phyloP scores from a whole-genome alignment of 2,888 invertebrate species.

The Phania funesta region DNA sequence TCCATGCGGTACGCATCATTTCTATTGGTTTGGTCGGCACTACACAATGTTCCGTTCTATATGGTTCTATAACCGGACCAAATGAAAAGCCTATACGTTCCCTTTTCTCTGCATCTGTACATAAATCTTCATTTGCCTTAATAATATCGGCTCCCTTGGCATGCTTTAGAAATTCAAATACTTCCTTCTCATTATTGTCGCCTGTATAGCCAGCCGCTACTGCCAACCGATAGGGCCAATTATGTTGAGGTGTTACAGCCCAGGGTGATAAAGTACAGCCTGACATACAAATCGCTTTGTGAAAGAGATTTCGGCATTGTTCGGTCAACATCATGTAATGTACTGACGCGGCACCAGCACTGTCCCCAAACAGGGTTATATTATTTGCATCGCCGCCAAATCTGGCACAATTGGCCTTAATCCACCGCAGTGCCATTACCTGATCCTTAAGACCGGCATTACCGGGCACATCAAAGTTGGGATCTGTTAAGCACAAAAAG shows the following conservation, averaged over 20 bases:
- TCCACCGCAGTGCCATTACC: conserved; percentile 81
- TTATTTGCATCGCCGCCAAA: conserved; percentile 82
- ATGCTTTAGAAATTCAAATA: conserved; percentile 78
- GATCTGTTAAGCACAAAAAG: conserved; percentile 81
- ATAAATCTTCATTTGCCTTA: conserved; percentile 75
- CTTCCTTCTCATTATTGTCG: conserved; percentile 74
- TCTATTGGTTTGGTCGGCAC: conserved; percentile 77
- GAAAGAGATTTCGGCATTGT: conserved; percentile 79
- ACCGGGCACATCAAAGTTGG: conserved; percentile 81
- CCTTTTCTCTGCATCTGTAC: conserved; percentile 77
- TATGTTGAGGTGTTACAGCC: conserved; percentile 77
- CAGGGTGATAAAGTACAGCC: conserved; percentile 77
- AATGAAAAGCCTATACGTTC: conserved; percentile 78
- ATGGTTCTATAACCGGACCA: conserved; percentile 79
- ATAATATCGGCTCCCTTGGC: conserved; percentile 76
- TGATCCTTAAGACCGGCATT: conserved; percentile 82
- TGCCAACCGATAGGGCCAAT: conserved; percentile 78
- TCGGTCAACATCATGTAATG: conserved; percentile 82
- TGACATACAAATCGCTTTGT: conserved; percentile 80
- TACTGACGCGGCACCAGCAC: conserved; percentile 81
- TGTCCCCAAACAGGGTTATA: conserved; percentile 82
- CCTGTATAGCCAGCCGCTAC: conserved; percentile 76
- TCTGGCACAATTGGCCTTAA: conserved; percentile 81
- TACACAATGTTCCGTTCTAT: conserved; percentile 75
- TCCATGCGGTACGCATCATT: conserved; percentile 79